phyloP scores from a whole-genome alignment of 2,797 vertebrate genomes.

The Bovichtus variegatus region DNA sequence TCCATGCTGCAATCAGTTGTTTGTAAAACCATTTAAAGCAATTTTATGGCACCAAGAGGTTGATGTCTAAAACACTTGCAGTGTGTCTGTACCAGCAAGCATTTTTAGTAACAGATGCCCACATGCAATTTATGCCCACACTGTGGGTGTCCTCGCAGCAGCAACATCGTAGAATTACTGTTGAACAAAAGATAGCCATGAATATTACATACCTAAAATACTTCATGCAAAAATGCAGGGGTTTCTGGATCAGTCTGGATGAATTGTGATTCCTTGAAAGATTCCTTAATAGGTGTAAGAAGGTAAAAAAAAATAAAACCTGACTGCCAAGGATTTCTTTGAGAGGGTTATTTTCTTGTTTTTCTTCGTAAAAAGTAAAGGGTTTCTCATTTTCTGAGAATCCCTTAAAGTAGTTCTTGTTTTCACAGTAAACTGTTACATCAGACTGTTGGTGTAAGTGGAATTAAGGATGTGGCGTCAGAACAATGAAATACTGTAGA shows the following conservation, averaged over 20 bases:
- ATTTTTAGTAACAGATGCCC: conserved; percentile 49
- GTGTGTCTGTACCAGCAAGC: conserved; percentile 7
- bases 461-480: conserved; percentile 70
- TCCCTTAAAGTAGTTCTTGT: conserved; percentile 23
- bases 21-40: conserved; percentile 15
- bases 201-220: conserved; percentile 21
- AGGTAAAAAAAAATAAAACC: conserved; percentile 7
- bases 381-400: conserved; percentile 6
- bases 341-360: background rate
- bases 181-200: conserved; percentile 5
- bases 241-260: background rate
- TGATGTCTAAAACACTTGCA: conserved; percentile 22
- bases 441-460: conserved; percentile 57
- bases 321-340: background rate
- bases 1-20: background rate
- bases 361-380: background rate
- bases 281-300: background rate
- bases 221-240: background rate
- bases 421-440: conserved; percentile 43
- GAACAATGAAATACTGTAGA: conserved; percentile 54
- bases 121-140: conserved; percentile 34
- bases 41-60: background rate
- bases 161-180: conserved; percentile 14
- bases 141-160: conserved; percentile 37
- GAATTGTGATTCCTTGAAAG: background rate